Conservation (phyloP, 2,113 vertebrate species). For the Etia nguti region DNA sequence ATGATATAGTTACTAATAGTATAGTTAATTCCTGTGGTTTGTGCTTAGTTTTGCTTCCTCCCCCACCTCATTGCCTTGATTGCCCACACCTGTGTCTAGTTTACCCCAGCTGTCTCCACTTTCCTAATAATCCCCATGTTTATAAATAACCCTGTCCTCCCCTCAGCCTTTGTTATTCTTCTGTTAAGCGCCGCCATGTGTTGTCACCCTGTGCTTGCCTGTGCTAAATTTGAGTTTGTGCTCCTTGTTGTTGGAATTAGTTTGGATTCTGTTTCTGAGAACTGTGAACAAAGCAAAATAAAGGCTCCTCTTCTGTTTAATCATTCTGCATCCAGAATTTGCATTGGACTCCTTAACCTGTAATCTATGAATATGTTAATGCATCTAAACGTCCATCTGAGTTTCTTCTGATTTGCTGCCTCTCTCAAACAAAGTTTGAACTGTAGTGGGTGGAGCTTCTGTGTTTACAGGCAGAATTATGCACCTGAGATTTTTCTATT, state of each 20-base stretch:
- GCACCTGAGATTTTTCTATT: not conserved
- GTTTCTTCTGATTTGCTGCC: not conserved
- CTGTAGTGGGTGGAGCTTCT: not conserved
- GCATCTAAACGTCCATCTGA: not conserved
- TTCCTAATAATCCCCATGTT: not conserved
- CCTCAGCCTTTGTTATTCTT: rapidly evolving
- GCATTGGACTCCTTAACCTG: not conserved
- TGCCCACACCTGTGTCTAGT: not conserved
- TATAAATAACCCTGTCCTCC: not conserved
- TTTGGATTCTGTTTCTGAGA: not conserved
- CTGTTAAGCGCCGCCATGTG: not conserved
- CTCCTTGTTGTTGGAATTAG: not conserved
- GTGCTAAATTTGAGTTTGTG: not conserved
- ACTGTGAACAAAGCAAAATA: not conserved
- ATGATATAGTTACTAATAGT: not conserved
- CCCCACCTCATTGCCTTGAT: not conserved
- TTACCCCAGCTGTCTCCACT: not conserved
- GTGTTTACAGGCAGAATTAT: not conserved
- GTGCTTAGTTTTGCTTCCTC: not conserved
- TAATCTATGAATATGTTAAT: not conserved
- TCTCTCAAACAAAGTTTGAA: not conserved
- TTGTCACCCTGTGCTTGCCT: not conserved
- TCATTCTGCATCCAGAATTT: not conserved
- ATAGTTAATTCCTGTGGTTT: not conserved
- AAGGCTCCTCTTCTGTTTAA: not conserved